phyloP scores from a whole-genome alignment of 2,113 vertebrate genomes.

The Cnemophilus loriae region DNA sequence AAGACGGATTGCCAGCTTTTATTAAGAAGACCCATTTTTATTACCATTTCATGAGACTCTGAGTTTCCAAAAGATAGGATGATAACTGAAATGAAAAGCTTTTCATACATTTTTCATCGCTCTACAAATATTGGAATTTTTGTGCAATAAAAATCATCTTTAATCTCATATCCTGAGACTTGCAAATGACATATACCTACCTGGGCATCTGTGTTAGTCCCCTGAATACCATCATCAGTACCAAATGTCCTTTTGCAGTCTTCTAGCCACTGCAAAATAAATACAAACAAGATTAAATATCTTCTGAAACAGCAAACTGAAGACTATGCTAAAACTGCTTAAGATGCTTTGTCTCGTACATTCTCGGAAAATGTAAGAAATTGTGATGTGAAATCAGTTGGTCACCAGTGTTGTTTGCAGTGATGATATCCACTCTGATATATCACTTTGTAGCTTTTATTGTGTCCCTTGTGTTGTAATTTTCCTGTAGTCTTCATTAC shows the following conservation, averaged over 20 bases:
- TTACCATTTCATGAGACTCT: constrained; percentile 21
- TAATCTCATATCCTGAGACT: background rate
- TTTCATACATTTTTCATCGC: constrained; percentile 34
- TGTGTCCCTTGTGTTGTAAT: background rate
- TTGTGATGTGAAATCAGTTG: background rate
- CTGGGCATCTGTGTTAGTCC: constrained; percentile 83
- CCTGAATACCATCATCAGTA: constrained; percentile 80
- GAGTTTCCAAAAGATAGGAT: constrained; percentile 47
- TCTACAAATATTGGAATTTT: constrained; percentile 10
- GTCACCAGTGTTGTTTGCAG: background rate
- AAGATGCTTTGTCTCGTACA: background rate
- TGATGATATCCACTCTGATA: background rate
- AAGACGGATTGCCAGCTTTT: constrained; percentile 36
- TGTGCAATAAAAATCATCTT: background rate
- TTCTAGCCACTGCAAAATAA: constrained; percentile 85
- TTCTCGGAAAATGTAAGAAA: fast-evolving
- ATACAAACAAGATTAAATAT: background rate
- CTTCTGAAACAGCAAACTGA: background rate
- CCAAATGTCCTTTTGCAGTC: constrained; percentile 96
- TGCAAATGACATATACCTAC: constrained; percentile 68
- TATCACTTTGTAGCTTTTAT: background rate
- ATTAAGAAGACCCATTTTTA: constrained; percentile 65
- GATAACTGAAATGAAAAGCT: constrained; percentile 71
- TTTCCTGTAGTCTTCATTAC: background rate
- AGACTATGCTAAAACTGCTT: background rate